Conservation (phyloP, 2,113 vertebrate genomes). For the Chaetodon auriga region DNA sequence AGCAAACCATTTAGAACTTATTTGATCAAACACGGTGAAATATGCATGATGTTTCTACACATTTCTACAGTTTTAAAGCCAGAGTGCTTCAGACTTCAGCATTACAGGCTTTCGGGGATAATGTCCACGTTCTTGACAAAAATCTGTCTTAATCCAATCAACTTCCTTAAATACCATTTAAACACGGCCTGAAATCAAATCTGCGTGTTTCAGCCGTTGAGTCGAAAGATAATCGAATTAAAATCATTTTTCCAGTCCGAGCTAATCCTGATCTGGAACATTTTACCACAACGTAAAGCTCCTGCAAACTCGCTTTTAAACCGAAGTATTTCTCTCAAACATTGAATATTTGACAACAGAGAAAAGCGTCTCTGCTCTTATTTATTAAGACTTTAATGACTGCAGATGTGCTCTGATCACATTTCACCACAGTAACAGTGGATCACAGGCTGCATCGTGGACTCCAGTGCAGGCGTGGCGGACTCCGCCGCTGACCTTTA, state of each 20-base stretch:
- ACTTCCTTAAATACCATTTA: background rate
- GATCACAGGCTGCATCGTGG: no score
- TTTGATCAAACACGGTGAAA: conserved; percentile 51
- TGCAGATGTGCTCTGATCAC: no score
- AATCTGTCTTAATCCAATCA: conserved; percentile 12
- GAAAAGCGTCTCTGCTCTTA: no score
- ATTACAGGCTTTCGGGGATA: background rate
- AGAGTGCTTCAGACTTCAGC: background rate
- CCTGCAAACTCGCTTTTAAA: background rate
- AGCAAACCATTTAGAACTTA: conserved; percentile 42
- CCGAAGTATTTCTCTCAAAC: background rate
- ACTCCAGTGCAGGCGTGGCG: no score
- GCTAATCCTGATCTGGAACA: background rate
- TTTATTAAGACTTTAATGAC: no score
- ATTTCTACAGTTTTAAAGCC: conserved; percentile 8
- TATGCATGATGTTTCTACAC: conserved; percentile 43
- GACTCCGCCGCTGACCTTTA: no score
- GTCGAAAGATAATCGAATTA: background rate
- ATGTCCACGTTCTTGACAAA: background rate
- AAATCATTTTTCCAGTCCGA: background rate
- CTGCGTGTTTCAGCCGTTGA: background rate
- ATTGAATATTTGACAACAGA: no score
- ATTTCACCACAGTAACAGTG: no score
- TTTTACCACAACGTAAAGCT: background rate
- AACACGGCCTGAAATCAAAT: background rate